Evolutionary conservation across 1,140 invertebrate species (phyloP).

Genomic region (Oreohelix idahoensis): DNA sequence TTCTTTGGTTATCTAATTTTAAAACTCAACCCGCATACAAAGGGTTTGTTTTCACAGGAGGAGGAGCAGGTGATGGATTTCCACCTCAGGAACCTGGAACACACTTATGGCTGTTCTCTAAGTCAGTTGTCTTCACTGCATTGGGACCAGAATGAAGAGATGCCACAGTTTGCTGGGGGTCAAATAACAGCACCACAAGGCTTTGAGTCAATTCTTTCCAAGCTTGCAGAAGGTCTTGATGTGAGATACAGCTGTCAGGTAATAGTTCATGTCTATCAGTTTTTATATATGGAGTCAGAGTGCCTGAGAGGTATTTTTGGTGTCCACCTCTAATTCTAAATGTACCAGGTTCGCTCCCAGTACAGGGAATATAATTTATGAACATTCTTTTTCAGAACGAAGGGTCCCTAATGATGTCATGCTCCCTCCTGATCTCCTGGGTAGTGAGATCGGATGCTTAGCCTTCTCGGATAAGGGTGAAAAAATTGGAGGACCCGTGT

Average conservation of each 20-base stretch:
- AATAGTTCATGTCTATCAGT: background rate
- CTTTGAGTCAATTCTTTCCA: slow-evolving; percentile 54
- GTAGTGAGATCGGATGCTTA: no score
- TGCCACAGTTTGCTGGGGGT: slow-evolving; percentile 71
- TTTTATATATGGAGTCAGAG: no score
- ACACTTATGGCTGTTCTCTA: slow-evolving; percentile 70
- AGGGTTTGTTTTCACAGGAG: slow-evolving; percentile 55
- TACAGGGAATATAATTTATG: no score
- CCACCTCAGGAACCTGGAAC: slow-evolving; percentile 73
- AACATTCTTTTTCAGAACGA: no score
- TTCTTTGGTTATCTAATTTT: background rate
- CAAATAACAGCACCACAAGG: slow-evolving; percentile 65
- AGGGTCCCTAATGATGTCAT: no score
- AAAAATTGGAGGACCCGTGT: no score
- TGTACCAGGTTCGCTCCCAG: no score
- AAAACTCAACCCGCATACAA: background rate
- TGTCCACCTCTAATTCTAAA: no score
- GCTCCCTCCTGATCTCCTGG: no score
- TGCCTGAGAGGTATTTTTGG: no score
- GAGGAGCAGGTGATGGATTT: slow-evolving; percentile 69
- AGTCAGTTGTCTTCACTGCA: slow-evolving; percentile 68
- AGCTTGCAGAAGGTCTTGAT: slow-evolving; percentile 68
- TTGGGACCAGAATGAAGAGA: slow-evolving; percentile 74
- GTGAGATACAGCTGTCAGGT: slow-evolving; percentile 64
- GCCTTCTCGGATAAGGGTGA: no score